Percentiles rank a stretch among this genome's conserved stretches.
Evolutionary conservation across 2,797 vertebrate species (phyloP).

Genomic region (Anguilla pacifica): DNA sequence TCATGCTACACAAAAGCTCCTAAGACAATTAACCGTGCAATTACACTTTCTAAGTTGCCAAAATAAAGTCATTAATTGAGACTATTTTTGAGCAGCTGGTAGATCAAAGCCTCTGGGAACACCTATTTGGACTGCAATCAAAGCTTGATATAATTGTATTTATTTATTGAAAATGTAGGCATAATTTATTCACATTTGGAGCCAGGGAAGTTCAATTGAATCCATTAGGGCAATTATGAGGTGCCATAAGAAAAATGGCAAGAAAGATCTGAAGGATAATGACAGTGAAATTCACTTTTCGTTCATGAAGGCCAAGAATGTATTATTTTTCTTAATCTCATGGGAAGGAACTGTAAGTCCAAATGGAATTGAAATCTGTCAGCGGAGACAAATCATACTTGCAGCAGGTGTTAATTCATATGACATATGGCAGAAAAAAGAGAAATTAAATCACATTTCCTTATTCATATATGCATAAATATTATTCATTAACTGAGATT

Average conservation of each 20-base stretch:
- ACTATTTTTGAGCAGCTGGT: constrained; percentile 47
- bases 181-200: constrained; percentile 27
- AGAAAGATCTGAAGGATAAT: constrained; percentile 25
- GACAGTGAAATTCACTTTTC: constrained; percentile 4
- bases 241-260: constrained; percentile 25
- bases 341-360: neutral
- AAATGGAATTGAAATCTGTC: neutral
- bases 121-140: constrained; percentile 44
- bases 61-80: constrained; percentile 38
- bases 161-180: constrained; percentile 40
- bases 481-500: neutral
- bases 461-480: neutral
- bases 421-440: neutral
- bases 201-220: constrained; percentile 42
- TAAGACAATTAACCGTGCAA: constrained; percentile 45
- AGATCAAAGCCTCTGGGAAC: constrained; percentile 37
- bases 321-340: neutral
- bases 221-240: constrained; percentile 44
- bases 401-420: constrained; percentile 14
- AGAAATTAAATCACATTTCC: neutral
- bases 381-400: neutral
- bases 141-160: constrained; percentile 40
- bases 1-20: constrained; percentile 41
- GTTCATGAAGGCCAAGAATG: constrained; percentile 7
- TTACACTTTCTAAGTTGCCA: constrained; percentile 42